Evolutionary conservation across 30 jellyfish, hydroid and myxozoan species (phyloP), one percentile per base, ranked within the genome.

Genomic region (Nemopilema nomurai): DNA sequence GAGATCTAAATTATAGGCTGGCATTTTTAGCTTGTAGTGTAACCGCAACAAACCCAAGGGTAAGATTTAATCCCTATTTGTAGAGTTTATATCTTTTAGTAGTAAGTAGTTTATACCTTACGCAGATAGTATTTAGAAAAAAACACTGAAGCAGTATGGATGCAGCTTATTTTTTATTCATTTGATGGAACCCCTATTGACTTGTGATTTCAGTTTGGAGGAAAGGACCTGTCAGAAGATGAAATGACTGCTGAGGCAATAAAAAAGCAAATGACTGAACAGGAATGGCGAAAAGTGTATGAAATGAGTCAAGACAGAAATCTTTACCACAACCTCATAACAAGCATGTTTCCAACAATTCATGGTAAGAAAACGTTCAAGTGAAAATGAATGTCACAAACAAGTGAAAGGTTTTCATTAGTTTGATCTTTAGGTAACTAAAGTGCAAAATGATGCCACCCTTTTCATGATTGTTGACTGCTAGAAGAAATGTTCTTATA

Each of bases 21-120:
- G 99, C 98, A 30, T 96, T 96, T 71, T 73, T 96, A 65, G 99
- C 98, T 23, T 96, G 99, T 86, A 91, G 98, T 81, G 99, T 96
- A 0, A 88, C 97, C 0, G 75, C 99, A 32, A 90, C 99, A 0
- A 89, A 77, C 69, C 97, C 99, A 62, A 82, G 97, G 90, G 98
- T 91, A 75, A 32, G 85, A 16, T 77, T 16, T 18, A 29, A 4
- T 24, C 51, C 16, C 52, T 0, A 49, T 28, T n/a, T 6, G 1
- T 33, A 9, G 41, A 9, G 4, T 41, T 41, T 3, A 41, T 41
- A 3, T 41, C 6, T 41, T 41, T 41, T 41, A 3, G 57, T 41
- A 13, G 57, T 41, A 41, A 3, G 57, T 41, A 3, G 6, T 41
- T 41, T 3, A 41, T 41, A 41, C n/a, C n/a, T n/a, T n/a, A n/a